Conservation (phyloP, 2,888 invertebrate genomes). For the Drosophila neotestacea region DNA sequence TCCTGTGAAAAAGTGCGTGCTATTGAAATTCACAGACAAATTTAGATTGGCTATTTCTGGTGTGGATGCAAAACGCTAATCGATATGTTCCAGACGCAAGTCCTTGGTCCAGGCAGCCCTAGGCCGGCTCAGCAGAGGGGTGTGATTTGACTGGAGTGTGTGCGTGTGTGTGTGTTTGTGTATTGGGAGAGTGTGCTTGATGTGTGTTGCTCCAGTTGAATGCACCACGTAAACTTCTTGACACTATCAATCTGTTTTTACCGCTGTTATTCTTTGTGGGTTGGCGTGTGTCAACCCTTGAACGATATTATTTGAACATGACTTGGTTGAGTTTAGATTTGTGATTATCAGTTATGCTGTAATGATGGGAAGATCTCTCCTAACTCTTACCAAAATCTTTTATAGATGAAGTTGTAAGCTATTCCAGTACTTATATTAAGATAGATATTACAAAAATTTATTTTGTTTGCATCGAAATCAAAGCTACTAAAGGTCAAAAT, state of each 20-base stretch:
- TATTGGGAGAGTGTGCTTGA: slow-evolving; percentile 42
- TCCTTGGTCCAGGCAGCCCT: slow-evolving; percentile 27
- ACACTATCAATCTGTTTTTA: slow-evolving; percentile 72
- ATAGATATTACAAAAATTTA: too few species aligned
- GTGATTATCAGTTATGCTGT: slow-evolving; percentile 31
- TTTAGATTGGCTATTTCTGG: slow-evolving; percentile 49
- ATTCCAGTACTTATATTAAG: too few species aligned
- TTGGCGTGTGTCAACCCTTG: slow-evolving; percentile 51
- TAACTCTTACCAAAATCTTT: neutral
- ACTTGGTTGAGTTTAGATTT: slow-evolving; percentile 29
- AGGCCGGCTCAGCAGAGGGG: slow-evolving; percentile 9
- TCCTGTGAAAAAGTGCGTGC: slow-evolving; percentile 55
- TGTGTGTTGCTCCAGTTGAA: slow-evolving; percentile 54
- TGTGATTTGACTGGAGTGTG: slow-evolving; percentile 6
- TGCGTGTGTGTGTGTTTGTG: slow-evolving; percentile 7
- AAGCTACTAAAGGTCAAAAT: too few species aligned
- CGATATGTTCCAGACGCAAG: slow-evolving; percentile 78
- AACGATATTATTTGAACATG: slow-evolving; percentile 40
- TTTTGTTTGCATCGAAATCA: too few species aligned
- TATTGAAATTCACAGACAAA: slow-evolving; percentile 52
- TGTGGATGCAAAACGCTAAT: slow-evolving; percentile 72
- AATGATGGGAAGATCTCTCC: slow-evolving; percentile 19
- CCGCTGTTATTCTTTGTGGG: slow-evolving; percentile 4
- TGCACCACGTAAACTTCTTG: slow-evolving; percentile 52
- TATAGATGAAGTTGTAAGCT: too few species aligned